Evolutionary conservation across 1,140 invertebrate species (phyloP).

Genomic region (Limonius californicus): DNA sequence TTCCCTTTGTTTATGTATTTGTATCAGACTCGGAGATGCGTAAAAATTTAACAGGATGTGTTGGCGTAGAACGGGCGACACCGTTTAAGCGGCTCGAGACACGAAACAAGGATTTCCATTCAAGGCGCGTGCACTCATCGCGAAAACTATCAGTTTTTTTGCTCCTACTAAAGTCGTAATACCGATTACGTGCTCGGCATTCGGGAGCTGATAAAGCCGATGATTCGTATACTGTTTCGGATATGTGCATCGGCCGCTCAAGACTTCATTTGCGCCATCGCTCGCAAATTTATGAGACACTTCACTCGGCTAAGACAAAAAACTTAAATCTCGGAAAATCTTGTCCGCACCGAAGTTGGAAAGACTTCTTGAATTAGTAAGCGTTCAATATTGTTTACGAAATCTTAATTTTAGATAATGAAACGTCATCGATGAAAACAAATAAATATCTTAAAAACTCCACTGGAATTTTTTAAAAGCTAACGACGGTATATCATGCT

Average conservation of each 20-base stretch:
- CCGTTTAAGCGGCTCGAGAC: not conserved
- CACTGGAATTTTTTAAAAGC: too few relatives aligned
- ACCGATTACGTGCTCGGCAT: constrained; percentile 6
- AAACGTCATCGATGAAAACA: too few relatives aligned
- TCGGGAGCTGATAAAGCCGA: constrained; percentile 1
- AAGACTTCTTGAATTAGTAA: too few relatives aligned
- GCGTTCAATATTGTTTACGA: too few relatives aligned
- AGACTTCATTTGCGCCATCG: constrained; percentile 1
- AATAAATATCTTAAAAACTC: too few relatives aligned
- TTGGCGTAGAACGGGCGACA: not conserved
- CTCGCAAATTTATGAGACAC: not conserved
- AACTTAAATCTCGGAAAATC: too few relatives aligned
- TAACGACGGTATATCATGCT: too few relatives aligned
- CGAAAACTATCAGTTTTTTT: constrained; percentile 14
- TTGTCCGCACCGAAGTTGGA: too few relatives aligned
- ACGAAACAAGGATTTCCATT: constrained; percentile 4
- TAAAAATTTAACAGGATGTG: constrained; percentile 14
- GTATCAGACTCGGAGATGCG: constrained; percentile 6
- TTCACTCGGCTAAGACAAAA: too few relatives aligned
- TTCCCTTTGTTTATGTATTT: constrained; percentile 11
- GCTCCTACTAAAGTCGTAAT: constrained; percentile 13
- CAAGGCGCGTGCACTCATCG: constrained; percentile 8
- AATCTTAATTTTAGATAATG: too few relatives aligned
- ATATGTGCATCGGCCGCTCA: not conserved
- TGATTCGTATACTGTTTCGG: constrained; percentile 12